Conservation (phyloP, 2,113 vertebrate species). For the Murina feae region DNA sequence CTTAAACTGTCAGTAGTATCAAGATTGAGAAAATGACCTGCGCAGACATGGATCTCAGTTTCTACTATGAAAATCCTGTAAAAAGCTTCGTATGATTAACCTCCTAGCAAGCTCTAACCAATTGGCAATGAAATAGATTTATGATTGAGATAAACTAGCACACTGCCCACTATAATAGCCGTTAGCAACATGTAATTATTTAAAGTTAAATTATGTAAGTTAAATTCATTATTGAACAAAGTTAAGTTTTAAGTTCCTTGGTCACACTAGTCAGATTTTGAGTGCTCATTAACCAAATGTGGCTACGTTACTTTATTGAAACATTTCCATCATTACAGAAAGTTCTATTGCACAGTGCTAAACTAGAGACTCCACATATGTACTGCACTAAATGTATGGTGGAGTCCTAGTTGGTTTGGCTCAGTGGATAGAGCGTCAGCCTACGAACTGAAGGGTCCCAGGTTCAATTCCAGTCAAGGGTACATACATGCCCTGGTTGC, state of each 20-base stretch:
- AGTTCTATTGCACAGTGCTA: not conserved
- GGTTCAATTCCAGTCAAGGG: too few relatives aligned
- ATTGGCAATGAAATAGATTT: not conserved
- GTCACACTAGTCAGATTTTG: not conserved
- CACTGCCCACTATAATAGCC: not conserved
- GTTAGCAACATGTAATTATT: not conserved
- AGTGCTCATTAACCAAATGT: not conserved
- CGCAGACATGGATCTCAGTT: not conserved
- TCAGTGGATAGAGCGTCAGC: too few relatives aligned
- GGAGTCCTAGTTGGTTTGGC: not conserved
- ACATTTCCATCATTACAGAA: not conserved
- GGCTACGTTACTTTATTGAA: not conserved
- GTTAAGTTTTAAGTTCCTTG: not conserved
- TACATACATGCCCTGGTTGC: too few relatives aligned
- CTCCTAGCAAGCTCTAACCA: not conserved
- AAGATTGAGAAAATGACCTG: not conserved
- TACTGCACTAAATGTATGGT: not conserved
- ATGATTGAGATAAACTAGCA: not conserved
- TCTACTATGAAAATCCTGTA: not conserved
- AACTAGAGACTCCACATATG: not conserved
- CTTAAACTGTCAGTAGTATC: not conserved
- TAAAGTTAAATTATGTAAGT: constrained; percentile 4
- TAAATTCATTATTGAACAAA: constrained; percentile 8
- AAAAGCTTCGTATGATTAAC: not conserved
- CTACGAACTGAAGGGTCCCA: too few relatives aligned